Evolutionary conservation across 2,797 vertebrate genomes (phyloP), one percentile per base, ranked within the genome.

Genomic region (Lithobates pipiens): DNA sequence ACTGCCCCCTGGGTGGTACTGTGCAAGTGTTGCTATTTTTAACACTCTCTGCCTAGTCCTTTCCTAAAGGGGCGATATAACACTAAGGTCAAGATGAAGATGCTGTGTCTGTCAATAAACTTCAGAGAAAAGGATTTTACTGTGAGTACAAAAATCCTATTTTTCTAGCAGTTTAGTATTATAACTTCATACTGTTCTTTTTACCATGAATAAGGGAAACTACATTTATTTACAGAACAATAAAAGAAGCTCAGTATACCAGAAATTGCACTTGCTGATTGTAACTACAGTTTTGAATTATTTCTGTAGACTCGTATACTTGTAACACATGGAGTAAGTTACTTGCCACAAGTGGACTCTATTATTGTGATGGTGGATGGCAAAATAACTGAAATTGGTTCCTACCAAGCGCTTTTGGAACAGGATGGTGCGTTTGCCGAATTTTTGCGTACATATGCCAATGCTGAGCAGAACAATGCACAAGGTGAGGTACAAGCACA

Each of bases 301-400:
- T 67, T 67, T 67, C 65, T 15, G 8, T 87, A 98, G 97, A 97
- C 97, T 0, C 94, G 96, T 25, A 88, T 99, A 76, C 92, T 98
- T 90, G 96, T 98, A 82, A 98, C 98, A 3, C 97, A 99, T 0
- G 93, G 97, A 0, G 81, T 99, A 88, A 96, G 96, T 89, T 97
- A 95, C 89, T 93, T 99, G 89, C 96, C 97, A 0, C 96, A 97
- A 72, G 92, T 94, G 23, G 94, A 99, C 76, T 90, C 95, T 16
- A 97, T 99, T 89, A 89, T 99, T 61, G 98, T 99, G 18, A 95
- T 99, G 97, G 93, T 93, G 16, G 95, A 97, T 0, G 98, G 98
- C 11, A 93, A 97, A 90, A 96, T 99, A 87, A 97, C 97, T 0
- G 98, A 99, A 94, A 94, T 95, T 89, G 98, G 98, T 27, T 98